A percentile compares a stretch with the other conserved stretches of the same genome.
Evolutionary conservation across 2,113 vertebrate species (phyloP).

Genomic region (Gadus chalcogrammus): DNA sequence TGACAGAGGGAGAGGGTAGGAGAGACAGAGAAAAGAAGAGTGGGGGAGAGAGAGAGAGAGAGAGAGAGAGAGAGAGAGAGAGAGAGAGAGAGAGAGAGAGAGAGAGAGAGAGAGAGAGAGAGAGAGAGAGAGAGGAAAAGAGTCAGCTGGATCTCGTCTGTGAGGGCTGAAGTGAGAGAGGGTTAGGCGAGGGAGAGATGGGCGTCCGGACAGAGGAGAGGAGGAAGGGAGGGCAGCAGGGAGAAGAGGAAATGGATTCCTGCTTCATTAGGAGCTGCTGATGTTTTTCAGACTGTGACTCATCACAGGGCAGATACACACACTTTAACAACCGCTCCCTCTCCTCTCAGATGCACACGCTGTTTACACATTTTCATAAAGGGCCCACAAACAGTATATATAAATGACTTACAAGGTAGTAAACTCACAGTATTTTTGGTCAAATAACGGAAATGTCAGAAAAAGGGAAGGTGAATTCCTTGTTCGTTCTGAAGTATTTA

Average conservation of each 20-base stretch:
- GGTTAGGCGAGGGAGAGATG: not conserved
- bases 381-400: too few relatives aligned
- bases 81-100: too few relatives aligned
- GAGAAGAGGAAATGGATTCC: constrained; percentile 6
- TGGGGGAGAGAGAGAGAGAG: not conserved
- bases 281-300: constrained; percentile 1
- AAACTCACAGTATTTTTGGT: too few relatives aligned
- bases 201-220: not conserved
- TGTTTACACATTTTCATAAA: not conserved
- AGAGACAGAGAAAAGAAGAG: too few relatives aligned
- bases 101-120: too few relatives aligned
- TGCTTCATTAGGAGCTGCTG: not conserved
- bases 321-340: not conserved
- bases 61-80: not conserved
- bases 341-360: not conserved
- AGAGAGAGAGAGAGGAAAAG: not conserved
- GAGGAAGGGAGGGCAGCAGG: not conserved
- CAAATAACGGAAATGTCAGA: too few relatives aligned
- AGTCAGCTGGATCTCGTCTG: not conserved
- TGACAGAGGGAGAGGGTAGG: too few relatives aligned
- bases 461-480: too few relatives aligned
- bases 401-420: too few relatives aligned
- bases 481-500: too few relatives aligned
- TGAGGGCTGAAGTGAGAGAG: not conserved
- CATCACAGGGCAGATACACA: not conserved